Percentiles rank a stretch among this genome's conserved stretches.
phyloP scores from a whole-genome alignment of 2,797 vertebrate species.

The Rhinichthys osculus region DNA sequence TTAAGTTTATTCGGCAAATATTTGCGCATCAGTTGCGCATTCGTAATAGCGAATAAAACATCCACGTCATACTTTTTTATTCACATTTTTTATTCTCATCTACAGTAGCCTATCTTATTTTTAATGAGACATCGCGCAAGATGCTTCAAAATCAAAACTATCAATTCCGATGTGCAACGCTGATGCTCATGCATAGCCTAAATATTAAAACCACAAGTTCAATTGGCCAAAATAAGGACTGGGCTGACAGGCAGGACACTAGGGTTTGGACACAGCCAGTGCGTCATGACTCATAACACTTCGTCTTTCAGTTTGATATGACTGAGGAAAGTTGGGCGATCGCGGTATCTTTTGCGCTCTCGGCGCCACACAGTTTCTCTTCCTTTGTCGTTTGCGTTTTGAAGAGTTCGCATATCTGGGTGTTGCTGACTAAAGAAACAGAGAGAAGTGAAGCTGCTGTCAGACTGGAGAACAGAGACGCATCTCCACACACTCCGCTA shows the following conservation, averaged over 20 bases:
- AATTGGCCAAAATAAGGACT: not conserved
- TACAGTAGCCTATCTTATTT: not conserved
- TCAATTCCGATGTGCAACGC: not conserved
- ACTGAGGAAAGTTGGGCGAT: not conserved
- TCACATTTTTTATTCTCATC: too few species aligned
- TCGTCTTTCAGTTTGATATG: not conserved
- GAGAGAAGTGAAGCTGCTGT: slow-evolving; percentile 4
- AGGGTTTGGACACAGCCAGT: not conserved
- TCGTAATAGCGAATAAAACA: too few species aligned
- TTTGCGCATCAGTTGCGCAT: too few species aligned
- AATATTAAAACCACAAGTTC: not conserved
- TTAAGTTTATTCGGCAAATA: too few species aligned
- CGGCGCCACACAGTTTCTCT: not conserved
- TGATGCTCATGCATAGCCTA: not conserved
- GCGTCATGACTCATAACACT: not conserved
- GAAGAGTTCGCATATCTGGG: slow-evolving; percentile 1
- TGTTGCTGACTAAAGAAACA: slow-evolving; percentile 17
- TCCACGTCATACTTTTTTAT: too few species aligned
- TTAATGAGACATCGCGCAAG: not conserved
- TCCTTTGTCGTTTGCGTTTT: slow-evolving; percentile 4
- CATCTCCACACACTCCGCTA: not conserved
- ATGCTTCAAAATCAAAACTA: not conserved
- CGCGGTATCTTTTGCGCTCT: not conserved
- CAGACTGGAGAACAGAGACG: not conserved
- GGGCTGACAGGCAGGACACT: too few species aligned